Evolutionary conservation across 2,113 vertebrate species (phyloP).

Genomic region (Proterorhinus semilunaris): DNA sequence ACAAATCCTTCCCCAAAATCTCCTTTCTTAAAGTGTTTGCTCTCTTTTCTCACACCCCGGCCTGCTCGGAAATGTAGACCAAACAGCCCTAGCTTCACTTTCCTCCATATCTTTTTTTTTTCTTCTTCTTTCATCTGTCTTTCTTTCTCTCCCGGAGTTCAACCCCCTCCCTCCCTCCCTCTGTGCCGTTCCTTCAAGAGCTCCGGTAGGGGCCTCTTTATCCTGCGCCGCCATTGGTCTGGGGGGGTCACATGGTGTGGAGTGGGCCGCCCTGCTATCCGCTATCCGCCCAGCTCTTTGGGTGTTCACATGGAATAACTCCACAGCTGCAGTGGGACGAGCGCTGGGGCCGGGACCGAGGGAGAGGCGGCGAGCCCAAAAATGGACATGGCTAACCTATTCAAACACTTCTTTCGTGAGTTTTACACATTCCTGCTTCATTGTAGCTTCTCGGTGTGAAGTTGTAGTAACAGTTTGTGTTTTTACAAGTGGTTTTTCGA

Average conservation of each 20-base stretch:
- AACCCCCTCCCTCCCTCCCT: slow-evolving; percentile 31
- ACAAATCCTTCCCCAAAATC: slow-evolving; percentile 4
- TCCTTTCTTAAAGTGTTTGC: not conserved
- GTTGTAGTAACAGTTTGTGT: slow-evolving; percentile 17
- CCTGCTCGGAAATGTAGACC: slow-evolving; percentile 15
- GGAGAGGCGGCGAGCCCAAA: slow-evolving; percentile 70
- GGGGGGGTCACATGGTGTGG: slow-evolving; percentile 74
- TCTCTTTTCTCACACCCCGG: not conserved
- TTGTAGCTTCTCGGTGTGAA: slow-evolving; percentile 5
- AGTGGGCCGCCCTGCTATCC: slow-evolving; percentile 69
- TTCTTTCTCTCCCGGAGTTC: slow-evolving; percentile 22
- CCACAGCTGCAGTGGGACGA: slow-evolving; percentile 77
- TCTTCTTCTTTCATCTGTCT: slow-evolving; percentile 35
- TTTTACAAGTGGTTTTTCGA: slow-evolving; percentile 4
- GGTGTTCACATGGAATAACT: slow-evolving; percentile 79
- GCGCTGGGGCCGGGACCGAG: slow-evolving; percentile 67
- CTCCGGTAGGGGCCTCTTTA: slow-evolving; percentile 56
- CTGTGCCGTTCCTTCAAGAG: slow-evolving; percentile 64
- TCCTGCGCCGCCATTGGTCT: slow-evolving; percentile 64
- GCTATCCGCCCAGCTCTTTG: slow-evolving; percentile 63
- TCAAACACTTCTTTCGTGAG: slow-evolving; percentile 90
- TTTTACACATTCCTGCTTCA: slow-evolving; percentile 59
- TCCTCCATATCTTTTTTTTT: slow-evolving; percentile 30
- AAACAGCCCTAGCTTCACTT: slow-evolving; percentile 16
- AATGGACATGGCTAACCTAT: slow-evolving; percentile 87